A percentile compares a stretch with the other conserved stretches of the same genome.
These are phyloP conservation scores for Cheilosia impressa DNA, from an alignment of 2,888 invertebrate species.

Conservation along the genomic window DNA sequence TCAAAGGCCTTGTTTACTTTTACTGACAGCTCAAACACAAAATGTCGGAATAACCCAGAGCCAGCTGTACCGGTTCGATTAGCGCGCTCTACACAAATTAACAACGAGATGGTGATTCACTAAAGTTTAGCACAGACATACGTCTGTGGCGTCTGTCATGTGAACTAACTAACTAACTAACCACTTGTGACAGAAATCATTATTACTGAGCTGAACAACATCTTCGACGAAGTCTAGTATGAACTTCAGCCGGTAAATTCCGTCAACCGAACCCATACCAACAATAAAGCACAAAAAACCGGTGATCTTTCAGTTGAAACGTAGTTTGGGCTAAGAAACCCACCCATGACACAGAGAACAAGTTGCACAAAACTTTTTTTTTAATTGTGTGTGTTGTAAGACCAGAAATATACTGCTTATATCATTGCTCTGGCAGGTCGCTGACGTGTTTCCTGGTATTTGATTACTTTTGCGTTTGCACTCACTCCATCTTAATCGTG, in stretches of 20 bases:
- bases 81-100: neutral
- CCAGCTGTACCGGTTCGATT: neutral
- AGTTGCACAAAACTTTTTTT: slow-evolving; percentile 27
- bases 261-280: slow-evolving; percentile 20
- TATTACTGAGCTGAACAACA: neutral
- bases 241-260: neutral
- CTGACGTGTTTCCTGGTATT: slow-evolving; percentile 64
- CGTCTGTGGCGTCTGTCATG: neutral
- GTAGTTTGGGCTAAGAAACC: slow-evolving; percentile 36
- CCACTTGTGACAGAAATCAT: neutral
- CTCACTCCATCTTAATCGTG: neutral
- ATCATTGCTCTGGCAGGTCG: slow-evolving; percentile 53
- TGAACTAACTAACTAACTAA: neutral
- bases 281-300: slow-evolving; percentile 1
- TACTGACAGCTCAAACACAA: neutral
- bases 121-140: neutral
- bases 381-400: slow-evolving; percentile 28
- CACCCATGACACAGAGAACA: slow-evolving; percentile 19
- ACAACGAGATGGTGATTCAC: slow-evolving; percentile 2
- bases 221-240: no score
- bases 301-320: slow-evolving; percentile 31
- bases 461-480: slow-evolving; percentile 15
- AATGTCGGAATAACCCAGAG: slow-evolving; percentile 3
- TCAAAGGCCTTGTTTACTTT: neutral
- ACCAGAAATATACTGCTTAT: slow-evolving; percentile 33